A percentile compares a stretch with the other conserved stretches of the same genome.
Conservation (phyloP, 2,113 vertebrate species). For the Cinclus cinclus region DNA sequence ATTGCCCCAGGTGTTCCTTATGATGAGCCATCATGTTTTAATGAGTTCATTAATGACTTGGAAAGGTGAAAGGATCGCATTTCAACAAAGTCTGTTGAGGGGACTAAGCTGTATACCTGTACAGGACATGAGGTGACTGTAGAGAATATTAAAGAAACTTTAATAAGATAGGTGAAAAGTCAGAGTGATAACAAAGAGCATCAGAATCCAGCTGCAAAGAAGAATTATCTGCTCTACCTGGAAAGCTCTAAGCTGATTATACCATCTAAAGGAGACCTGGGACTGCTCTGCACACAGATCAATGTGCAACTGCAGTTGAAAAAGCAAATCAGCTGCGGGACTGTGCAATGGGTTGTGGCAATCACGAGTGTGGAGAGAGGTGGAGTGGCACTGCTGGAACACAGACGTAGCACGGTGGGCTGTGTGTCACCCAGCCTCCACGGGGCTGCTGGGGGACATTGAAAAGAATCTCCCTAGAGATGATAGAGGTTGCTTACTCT, state of each 20-base stretch:
- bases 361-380: not conserved
- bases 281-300: not conserved
- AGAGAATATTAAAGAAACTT: not conserved
- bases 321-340: not conserved
- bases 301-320: not conserved
- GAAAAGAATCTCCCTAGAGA: not conserved
- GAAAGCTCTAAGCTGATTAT: not conserved
- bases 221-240: not conserved
- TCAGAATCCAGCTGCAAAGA: not conserved
- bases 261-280: not conserved
- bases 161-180: not conserved
- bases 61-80: constrained; percentile 7
- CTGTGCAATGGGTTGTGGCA: not conserved
- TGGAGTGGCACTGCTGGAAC: not conserved
- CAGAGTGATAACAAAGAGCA: not conserved
- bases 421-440: not conserved
- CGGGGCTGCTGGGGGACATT: not conserved
- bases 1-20: constrained; percentile 25
- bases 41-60: constrained; percentile 29
- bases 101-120: not conserved
- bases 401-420: rapidly evolving
- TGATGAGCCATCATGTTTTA: constrained; percentile 2
- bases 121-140: not conserved
- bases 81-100: not conserved
- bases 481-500: not conserved